A percentile compares a stretch with the other conserved stretches of the same genome.
Evolutionary conservation across 2,888 invertebrate species (phyloP).

Genomic region (Mythimna loreyi): DNA sequence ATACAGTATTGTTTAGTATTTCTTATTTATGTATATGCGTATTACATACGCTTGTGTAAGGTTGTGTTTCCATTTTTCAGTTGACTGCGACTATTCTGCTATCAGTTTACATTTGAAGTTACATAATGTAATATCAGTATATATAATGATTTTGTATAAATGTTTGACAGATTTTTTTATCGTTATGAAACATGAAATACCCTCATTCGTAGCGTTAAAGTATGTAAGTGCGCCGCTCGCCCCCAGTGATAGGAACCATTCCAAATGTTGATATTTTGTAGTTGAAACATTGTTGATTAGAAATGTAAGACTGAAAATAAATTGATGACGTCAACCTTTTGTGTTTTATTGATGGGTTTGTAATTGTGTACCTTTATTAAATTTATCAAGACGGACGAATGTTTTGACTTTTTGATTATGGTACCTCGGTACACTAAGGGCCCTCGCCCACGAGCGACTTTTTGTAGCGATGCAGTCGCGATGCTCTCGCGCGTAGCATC

Average conservation of each 20-base stretch:
- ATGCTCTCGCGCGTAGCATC: too few relatives aligned
- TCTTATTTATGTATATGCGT: background rate
- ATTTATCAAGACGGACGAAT: too few relatives aligned
- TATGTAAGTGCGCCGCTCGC: conserved; percentile 19
- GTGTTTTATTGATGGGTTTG: conserved; percentile 30
- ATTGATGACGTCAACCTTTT: conserved; percentile 62
- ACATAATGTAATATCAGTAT: background rate
- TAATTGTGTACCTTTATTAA: background rate
- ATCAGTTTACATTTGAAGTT: background rate
- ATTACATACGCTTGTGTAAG: background rate
- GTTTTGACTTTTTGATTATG: too few relatives aligned
- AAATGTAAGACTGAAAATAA: conserved; percentile 88
- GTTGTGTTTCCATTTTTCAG: background rate
- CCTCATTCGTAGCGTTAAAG: background rate
- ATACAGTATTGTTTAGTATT: conserved; percentile 22
- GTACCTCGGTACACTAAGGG: too few relatives aligned
- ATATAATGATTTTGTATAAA: background rate
- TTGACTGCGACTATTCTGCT: background rate
- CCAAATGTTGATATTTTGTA: conserved; percentile 82
- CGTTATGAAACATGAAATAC: background rate
- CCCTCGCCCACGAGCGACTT: too few relatives aligned
- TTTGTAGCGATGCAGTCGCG: too few relatives aligned
- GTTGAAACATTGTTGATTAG: conserved; percentile 83
- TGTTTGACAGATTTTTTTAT: background rate
- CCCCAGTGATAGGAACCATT: conserved; percentile 68